These are phyloP conservation scores for Drosophila affinis DNA, from an alignment of 2,888 invertebrate species.

Conservation along the genomic window DNA sequence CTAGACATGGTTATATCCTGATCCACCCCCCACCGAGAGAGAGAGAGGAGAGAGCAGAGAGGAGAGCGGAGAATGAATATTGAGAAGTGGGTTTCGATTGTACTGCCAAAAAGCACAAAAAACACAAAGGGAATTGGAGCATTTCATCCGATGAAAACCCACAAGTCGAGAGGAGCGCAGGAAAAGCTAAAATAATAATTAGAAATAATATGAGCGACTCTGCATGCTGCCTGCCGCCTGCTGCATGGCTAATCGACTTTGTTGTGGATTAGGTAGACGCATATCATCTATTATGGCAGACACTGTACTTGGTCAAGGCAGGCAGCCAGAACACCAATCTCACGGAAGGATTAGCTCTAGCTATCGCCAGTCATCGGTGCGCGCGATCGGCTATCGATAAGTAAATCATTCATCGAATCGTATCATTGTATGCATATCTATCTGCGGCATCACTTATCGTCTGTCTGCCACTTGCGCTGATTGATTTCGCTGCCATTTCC, in stretches of 20 bases:
- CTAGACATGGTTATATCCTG: conserved; percentile 43
- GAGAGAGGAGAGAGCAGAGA: neutral
- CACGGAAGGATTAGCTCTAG: too few species aligned
- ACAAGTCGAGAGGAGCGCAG: neutral
- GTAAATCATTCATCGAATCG: neutral
- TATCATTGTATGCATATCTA: neutral
- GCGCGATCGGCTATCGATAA: neutral
- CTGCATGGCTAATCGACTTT: conserved; percentile 13
- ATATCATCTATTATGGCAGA: neutral
- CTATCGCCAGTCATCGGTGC: too few species aligned
- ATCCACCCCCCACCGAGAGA: neutral
- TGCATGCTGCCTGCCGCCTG: neutral
- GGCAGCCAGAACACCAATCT: too few species aligned
- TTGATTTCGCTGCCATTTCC: neutral
- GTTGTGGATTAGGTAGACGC: conserved; percentile 9
- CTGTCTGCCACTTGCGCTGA: neutral
- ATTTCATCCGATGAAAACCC: conserved; percentile 29
- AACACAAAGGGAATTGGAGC: conserved; percentile 4
- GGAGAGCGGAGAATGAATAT: conserved; percentile 21
- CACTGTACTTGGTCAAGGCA: too few species aligned
- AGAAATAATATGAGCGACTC: conserved; percentile 1
- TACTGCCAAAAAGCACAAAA: conserved; percentile 35
- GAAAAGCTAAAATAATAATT: neutral
- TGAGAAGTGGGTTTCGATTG: conserved; percentile 47
- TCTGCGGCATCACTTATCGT: neutral